Base-by-base conservation (phyloP, 2,113 vertebrate genomes). In the Cochlearius cochlearius region DNA sequence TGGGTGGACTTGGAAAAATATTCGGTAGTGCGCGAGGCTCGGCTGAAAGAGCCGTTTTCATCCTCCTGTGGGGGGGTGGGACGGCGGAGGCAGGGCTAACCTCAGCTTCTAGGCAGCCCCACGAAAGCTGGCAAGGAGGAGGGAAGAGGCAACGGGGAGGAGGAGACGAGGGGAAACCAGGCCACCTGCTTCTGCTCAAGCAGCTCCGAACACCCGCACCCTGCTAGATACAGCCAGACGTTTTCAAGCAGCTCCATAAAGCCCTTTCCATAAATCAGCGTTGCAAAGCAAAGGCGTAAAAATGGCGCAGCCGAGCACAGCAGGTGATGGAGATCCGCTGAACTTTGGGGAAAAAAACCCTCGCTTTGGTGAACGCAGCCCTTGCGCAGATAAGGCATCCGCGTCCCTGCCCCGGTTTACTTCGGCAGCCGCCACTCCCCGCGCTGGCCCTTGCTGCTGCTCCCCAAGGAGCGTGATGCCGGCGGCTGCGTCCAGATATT, bases 231-330 rank as follows among this genome's bases (percentile, higher is more conserved):
- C 30, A 39, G 68, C 5, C 62, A 72, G 41, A 36, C 22, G 32
- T 14, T 25, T 55, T 62, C 72, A 64, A 43, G 13, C 43, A 63
- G 68, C 60, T 81, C 23, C 60, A 21, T 12, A 5, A 83, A 69
- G 38, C 23, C 68, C 45, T 52, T 39, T 34, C 50, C 50, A 20
- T 20, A 76, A 64, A 60, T 11, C 43, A 47, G 36, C 90, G 39
- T 2, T 45, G 56, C 45, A 53, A 87, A 80, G 34, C 21, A 26
- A 55, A 55, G 22, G 25, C 39, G 30, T 43, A 59, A 55, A 73
- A 47, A 63, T 0, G 0, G 32, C 3, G 0, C 34, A 77, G 34
- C 34, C 0, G 1, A 86, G 72, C 6, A 0, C 36, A 50, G 75
- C 27, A 50, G 22, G 50, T 34, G 55, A 60, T 0, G 0, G 52